Conservation (phyloP, 2,797 vertebrate species). For the Borostomias antarcticus region DNA sequence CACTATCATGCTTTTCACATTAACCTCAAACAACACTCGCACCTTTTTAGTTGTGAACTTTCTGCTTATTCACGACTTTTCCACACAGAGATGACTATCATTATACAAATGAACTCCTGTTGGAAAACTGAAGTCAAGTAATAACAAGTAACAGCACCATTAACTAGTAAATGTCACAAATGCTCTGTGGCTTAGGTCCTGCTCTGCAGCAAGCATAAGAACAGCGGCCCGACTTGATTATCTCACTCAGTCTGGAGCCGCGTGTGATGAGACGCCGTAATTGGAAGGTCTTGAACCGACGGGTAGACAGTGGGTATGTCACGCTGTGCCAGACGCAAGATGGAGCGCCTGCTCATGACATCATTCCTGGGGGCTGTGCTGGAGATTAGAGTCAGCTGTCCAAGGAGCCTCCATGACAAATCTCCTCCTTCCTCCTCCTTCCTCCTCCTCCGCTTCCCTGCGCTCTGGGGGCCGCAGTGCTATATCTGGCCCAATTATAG, state of each 20-base stretch:
- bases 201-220: background rate
- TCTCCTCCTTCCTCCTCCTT: background rate
- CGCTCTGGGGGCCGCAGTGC: background rate
- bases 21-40: conserved; percentile 30
- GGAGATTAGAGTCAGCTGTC: conserved; percentile 21
- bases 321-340: background rate
- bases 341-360: background rate
- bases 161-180: too few relatives aligned
- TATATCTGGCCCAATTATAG: conserved; percentile 18
- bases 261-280: background rate
- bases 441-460: background rate
- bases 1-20: conserved; percentile 49
- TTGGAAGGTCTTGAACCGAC: background rate
- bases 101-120: background rate
- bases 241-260: background rate
- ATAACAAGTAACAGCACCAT: background rate
- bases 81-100: background rate
- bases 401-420: conserved; percentile 8
- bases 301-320: background rate
- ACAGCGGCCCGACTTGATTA: background rate
- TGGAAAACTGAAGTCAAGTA: background rate
- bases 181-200: too few relatives aligned
- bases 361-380: background rate
- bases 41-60: background rate
- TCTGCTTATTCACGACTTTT: background rate